Evolutionary conservation across 2,888 invertebrate genomes (phyloP).

Genomic region (Chymomyza amoena): DNA sequence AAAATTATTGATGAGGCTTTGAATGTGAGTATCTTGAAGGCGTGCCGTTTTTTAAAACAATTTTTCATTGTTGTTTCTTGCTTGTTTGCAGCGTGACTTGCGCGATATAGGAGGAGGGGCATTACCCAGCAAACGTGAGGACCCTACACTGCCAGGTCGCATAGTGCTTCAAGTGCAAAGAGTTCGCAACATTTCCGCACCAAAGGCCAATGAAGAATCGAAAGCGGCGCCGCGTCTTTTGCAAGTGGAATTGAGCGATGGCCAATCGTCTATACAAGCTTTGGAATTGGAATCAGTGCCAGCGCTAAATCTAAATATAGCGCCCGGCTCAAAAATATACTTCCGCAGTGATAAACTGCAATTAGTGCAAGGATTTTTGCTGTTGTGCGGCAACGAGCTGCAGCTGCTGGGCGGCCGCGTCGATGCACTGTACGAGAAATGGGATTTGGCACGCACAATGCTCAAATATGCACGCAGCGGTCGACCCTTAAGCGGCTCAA

Average conservation of each 20-base stretch:
- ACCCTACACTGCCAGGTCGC: conserved; percentile 79
- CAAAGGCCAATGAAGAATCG: conserved; percentile 93
- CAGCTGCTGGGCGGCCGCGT: conserved; percentile 92
- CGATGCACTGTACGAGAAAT: conserved; percentile 89
- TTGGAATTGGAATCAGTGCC: conserved; percentile 87
- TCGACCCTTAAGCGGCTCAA: conserved; percentile 80
- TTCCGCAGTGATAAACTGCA: conserved; percentile 81
- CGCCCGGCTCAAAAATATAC: conserved; percentile 92
- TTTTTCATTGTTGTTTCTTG: not conserved
- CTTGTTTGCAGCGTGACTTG: conserved; percentile 81
- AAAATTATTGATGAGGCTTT: conserved; percentile 83
- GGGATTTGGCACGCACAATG: conserved; percentile 87
- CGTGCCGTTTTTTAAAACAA: conserved; percentile 16
- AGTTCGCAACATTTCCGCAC: conserved; percentile 92
- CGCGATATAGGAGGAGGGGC: conserved; percentile 89
- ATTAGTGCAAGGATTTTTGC: conserved; percentile 86
- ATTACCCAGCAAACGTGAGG: conserved; percentile 83
- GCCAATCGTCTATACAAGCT: conserved; percentile 87
- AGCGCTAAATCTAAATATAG: conserved; percentile 87
- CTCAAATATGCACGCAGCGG: conserved; percentile 81
- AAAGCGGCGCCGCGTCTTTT: conserved; percentile 89
- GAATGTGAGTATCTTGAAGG: conserved; percentile 82
- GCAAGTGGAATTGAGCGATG: conserved; percentile 91
- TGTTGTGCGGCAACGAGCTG: conserved; percentile 84
- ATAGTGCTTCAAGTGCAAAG: conserved; percentile 93